Base-by-base conservation (phyloP, 1,140 invertebrate genomes). In the Arctopsyche grandis region DNA sequence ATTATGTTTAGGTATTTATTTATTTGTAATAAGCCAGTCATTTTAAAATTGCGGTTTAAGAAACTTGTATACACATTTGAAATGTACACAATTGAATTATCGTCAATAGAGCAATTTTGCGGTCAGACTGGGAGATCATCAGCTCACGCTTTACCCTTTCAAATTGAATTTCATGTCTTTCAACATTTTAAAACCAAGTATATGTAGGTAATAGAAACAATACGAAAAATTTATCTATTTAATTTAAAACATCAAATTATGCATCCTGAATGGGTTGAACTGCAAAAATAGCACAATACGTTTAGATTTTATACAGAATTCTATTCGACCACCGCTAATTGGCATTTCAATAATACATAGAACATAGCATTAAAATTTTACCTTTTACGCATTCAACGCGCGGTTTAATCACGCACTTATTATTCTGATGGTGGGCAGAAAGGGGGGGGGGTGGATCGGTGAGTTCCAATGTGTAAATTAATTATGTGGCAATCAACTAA, bases 401-500 rank as follows among this genome's bases (percentile, higher is more conserved):
- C 16, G 16, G 3, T 52, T 52, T 14, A 52, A 52, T 52, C 12
- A 52, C 12, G 10, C 48, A 52, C 48, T 52, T 16, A 52, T 52
- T 52, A 52, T 52, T 16, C 48, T 12, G 26, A 26, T n/a, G n/a
- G 12, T 70, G 69, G 0, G 69, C 7, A n/a, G n/a, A n/a, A n/a
- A n/a, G 63, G 7, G 29, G 29, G 7, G 29, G 1, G 29, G 29
- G 29, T 38, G 7, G 7, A 1, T 38, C 29, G 29, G 1, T 7
- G 29, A 7, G 29, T 38, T 38, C 29, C 48, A 16, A 12, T 52
- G 48, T 66, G 46, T 24, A 16, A 74, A 52, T 74, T 56, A 74
- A 74, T 74, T 74, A 74, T 74, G 44, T 24, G 71, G 16, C 46
- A 46, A 74, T 56, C 48, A 48, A 7, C 16, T 74, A 56, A 74